A percentile compares a stretch with the other conserved stretches of the same genome.
Evolutionary conservation across 2,113 vertebrate species (phyloP).

Genomic region (Microcebus murinus): DNA sequence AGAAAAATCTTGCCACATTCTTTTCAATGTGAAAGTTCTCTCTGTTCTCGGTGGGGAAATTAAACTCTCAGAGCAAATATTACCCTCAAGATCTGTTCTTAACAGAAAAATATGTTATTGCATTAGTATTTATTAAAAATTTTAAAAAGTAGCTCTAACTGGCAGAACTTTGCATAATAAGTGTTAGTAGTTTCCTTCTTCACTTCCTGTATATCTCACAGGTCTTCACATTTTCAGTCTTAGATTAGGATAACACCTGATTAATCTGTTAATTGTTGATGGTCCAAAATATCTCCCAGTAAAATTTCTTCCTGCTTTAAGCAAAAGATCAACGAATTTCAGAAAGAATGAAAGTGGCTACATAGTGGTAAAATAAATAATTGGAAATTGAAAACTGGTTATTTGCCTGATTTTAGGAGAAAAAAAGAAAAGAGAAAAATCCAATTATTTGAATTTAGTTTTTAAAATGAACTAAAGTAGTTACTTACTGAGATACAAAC

Average conservation of each 20-base stretch:
- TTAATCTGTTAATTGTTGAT: neutral
- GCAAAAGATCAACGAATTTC: neutral
- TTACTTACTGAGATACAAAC: neutral
- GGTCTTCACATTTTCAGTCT: conserved; percentile 36
- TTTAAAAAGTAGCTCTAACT: conserved; percentile 6
- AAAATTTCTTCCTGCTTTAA: conserved; percentile 31
- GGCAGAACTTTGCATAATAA: conserved; percentile 35
- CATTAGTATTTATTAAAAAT: conserved; percentile 55
- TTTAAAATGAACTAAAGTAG: conserved; percentile 17
- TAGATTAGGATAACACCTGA: conserved; percentile 7
- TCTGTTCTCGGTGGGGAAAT: conserved; percentile 43
- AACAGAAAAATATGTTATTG: conserved; percentile 55
- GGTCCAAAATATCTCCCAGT: neutral
- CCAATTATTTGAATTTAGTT: neutral
- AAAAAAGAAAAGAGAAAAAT: neutral
- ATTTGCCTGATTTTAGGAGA: conserved; percentile 27
- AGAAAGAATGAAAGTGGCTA: neutral
- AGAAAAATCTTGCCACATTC: conserved; percentile 63
- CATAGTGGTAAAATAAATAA: neutral
- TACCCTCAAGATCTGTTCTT: conserved; percentile 63
- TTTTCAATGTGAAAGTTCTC: conserved; percentile 60
- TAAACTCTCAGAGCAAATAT: conserved; percentile 46
- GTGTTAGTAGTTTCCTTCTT: neutral
- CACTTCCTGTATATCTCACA: neutral
- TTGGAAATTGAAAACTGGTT: conserved; percentile 19